Conservation (phyloP, 2,888 invertebrate genomes). For the Drosophila stalkeri region DNA sequence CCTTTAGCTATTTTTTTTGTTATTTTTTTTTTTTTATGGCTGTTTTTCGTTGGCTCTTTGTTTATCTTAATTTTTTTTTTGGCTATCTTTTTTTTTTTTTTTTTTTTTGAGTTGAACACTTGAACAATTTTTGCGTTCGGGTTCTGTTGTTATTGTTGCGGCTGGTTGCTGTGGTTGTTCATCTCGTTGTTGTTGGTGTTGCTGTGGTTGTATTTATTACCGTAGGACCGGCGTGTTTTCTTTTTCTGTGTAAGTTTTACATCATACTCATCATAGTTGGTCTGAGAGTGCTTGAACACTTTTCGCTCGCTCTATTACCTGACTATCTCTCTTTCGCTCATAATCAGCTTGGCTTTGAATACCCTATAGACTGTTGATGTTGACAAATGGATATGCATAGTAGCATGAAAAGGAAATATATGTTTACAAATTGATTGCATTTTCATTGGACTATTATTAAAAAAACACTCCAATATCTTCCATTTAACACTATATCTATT, state of each 20-base stretch:
- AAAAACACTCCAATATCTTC: too few species aligned
- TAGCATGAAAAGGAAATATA: too few species aligned
- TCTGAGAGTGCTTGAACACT: background rate
- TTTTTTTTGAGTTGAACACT: conserved; percentile 32
- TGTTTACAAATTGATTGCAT: too few species aligned
- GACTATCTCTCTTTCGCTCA: background rate
- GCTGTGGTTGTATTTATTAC: conserved; percentile 59
- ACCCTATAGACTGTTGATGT: background rate
- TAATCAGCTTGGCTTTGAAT: background rate
- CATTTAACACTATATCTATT: too few species aligned
- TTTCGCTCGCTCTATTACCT: conserved; percentile 23
- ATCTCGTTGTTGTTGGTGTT: conserved; percentile 45
- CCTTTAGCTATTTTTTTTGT: conserved; percentile 20
- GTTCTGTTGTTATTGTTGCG: conserved; percentile 35
- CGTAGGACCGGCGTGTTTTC: conserved; percentile 42
- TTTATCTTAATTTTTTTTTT: conserved; percentile 1
- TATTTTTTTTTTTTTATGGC: conserved; percentile 34
- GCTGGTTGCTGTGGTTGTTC: conserved; percentile 43
- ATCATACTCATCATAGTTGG: conserved; percentile 25
- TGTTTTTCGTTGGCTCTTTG: conserved; percentile 14
- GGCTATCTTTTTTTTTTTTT: conserved; percentile 44
- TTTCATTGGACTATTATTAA: too few species aligned
- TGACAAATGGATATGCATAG: background rate
- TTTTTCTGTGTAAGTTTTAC: conserved; percentile 50
- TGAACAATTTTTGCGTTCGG: conserved; percentile 46